Evolutionary conservation across 2,888 invertebrate species (phyloP).

Genomic region (Hirtodrosophila confusa): DNA sequence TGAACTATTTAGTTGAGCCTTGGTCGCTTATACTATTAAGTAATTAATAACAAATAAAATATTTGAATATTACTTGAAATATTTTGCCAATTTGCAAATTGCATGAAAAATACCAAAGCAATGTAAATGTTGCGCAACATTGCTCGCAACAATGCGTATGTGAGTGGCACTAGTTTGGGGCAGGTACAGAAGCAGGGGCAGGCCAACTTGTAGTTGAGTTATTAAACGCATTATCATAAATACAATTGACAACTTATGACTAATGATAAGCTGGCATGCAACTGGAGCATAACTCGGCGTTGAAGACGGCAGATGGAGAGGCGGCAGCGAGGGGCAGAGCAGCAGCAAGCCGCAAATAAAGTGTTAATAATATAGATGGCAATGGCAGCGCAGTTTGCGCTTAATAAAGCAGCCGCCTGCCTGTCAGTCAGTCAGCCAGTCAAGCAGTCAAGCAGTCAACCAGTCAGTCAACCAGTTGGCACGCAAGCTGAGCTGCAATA

Average conservation of each 20-base stretch:
- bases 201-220: conserved; percentile 70
- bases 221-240: conserved; percentile 78
- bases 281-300: conserved; percentile 48
- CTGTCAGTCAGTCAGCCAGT: conserved; percentile 42
- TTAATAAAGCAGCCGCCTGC: conserved; percentile 68
- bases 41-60: conserved; percentile 52
- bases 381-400: conserved; percentile 75
- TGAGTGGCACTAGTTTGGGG: conserved; percentile 45
- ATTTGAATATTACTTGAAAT: conserved; percentile 27
- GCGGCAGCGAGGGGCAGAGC: conserved; percentile 3
- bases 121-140: conserved; percentile 42
- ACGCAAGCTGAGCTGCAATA: conserved; percentile 59
- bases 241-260: conserved; percentile 80
- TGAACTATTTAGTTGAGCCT: too few relatives aligned
- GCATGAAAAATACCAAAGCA: conserved; percentile 20
- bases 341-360: conserved; percentile 65
- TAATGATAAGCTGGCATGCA: conserved; percentile 78
- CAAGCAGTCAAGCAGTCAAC: conserved; percentile 29
- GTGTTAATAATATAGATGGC: conserved; percentile 80
- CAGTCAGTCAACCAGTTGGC: conserved; percentile 44
- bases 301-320: conserved; percentile 29
- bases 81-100: conserved; percentile 22
- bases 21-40: conserved; percentile 9
- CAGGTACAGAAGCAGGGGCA: conserved; percentile 22
- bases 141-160: conserved; percentile 29